phyloP scores from a whole-genome alignment of 2,797 vertebrate genomes.

The Coluber constrictor region DNA sequence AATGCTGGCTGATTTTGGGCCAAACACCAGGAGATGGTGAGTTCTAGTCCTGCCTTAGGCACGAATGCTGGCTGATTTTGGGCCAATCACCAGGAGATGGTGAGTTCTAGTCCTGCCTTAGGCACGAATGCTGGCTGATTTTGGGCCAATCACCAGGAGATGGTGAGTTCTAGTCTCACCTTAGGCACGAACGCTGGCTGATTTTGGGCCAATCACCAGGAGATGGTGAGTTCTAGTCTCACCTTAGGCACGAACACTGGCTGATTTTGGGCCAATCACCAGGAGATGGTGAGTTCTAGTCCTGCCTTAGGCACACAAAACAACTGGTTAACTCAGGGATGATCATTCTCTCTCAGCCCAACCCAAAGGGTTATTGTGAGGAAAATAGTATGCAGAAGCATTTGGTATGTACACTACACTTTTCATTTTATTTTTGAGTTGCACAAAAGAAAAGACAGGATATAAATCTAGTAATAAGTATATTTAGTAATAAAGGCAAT shows the following conservation, averaged over 20 bases:
- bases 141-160: not conserved
- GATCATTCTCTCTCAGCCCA: not conserved
- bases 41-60: too few species aligned
- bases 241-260: not conserved
- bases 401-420: rapidly evolving
- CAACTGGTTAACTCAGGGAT: not conserved
- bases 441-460: not conserved
- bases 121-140: not conserved
- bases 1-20: not conserved
- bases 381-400: not conserved
- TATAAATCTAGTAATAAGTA: not conserved
- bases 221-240: not conserved
- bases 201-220: not conserved
- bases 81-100: not conserved
- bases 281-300: not conserved
- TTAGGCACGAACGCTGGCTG: not conserved
- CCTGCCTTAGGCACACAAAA: not conserved
- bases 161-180: not conserved
- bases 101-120: not conserved
- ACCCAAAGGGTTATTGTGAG: not conserved
- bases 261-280: not conserved
- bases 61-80: too few species aligned
- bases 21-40: too few species aligned
- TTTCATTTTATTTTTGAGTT: not conserved
- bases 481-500: not conserved